Evolutionary conservation across 1,140 invertebrate species (phyloP), one percentile per base, ranked within the genome.

Genomic region (Neelides sp.): DNA sequence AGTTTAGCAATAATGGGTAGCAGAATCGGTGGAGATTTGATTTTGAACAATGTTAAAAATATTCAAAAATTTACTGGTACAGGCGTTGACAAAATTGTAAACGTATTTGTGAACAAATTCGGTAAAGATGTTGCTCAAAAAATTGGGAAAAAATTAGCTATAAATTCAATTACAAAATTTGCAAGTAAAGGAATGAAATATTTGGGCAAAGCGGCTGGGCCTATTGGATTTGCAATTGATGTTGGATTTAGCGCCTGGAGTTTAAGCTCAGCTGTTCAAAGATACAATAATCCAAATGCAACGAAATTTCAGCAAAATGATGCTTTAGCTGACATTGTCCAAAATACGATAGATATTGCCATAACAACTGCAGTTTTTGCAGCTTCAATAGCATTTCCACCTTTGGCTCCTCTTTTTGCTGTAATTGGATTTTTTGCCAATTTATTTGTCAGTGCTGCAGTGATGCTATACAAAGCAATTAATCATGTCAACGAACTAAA

Each of bases 401-500:
- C 35, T 17, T 4, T 26, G 8, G 50, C 42, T 0, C 42, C 42
- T 0, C 1, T 52, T 4, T 23, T 39, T 13, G 35, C 42, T 13
- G 43, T 19, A 1, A 24, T 52, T 7, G 50, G 22, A 28, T 24
- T 52, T 20, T 15, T 52, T n/a, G 30, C 37, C 1, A 46, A 45
- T 12, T 10, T 52, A 5, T 15, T 52, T 3, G 27, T 17, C 2
- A 34, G 27, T 2, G 4, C 34, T 1, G 34, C 22, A 12, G 26
- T 8, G 7, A 17, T 28, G 3, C 3, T 45, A 3, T 45, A 23
- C 43, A 35, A 46, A 10, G 43, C 42, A 10, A 2, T 12, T 0
- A 52, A 52, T 32, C 27, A 52, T 5, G 42, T 52, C 4, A 15
- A 45, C 10, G 8, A 20, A 12, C n/a, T 52, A 7, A 46, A 52